Base-by-base conservation (phyloP, 2,888 invertebrate species). In the Drosophila robusta region DNA sequence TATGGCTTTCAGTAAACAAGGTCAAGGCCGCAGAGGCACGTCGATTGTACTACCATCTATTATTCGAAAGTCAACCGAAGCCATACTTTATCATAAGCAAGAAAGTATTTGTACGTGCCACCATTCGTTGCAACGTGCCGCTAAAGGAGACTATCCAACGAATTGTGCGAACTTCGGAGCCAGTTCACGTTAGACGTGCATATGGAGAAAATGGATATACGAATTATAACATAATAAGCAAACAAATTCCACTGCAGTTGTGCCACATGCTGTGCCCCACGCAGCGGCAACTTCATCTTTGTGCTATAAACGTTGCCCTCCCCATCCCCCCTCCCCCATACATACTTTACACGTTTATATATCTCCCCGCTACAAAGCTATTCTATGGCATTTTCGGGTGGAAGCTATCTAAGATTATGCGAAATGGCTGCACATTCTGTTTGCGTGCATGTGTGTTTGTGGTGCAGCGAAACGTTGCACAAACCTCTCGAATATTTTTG, bases 41-140 rank as follows among this genome's bases (percentile, higher is more conserved):
- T 68, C 57, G 61, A 72, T 72, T 55, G 57, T 12, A 39, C 14
- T 1, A 11, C 16, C 49, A 63, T 49, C 29, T 36, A 29, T 32
- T 75, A 62, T 57, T 47, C 55, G 56, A 57, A 62, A 29, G 12
- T 68, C 38, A 51, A 47, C 29, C 24, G 22, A 38, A 61, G 16
- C 42, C 56, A 41, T 63, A 46, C 46, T 69, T 61, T 62, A 64
- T 62, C 44, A 51, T 42, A 70, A 51, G 41, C 44, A 42, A 22
- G 18, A 54, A 57, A 58, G 65, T 62, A 77, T 70, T 74, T 44
- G 11, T 65, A 87, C 81, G 84, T 87, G 84, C 66, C 62, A 54
- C 55, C 32, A 56, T 74, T 44, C 49, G 34, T 46, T 61, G 55
- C 46, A 41, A 47, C 61, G 50, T 70, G 76, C 44, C 29, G 26